phyloP scores from a whole-genome alignment of 2,797 vertebrate genomes.

The Intellagama lesueurii region DNA sequence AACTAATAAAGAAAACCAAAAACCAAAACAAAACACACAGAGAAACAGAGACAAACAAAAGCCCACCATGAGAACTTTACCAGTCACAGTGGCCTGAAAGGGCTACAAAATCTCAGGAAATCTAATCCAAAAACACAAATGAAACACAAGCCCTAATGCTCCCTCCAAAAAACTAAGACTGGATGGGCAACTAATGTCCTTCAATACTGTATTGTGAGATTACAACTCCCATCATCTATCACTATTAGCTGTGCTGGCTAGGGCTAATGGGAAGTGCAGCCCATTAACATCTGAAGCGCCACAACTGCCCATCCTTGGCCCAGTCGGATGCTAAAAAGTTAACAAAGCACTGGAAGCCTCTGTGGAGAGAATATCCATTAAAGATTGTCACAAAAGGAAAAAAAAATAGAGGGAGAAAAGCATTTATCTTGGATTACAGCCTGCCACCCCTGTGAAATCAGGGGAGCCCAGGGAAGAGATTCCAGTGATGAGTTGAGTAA shows the following conservation, averaged over 20 bases:
- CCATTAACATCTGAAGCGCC: neutral
- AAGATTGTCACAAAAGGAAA: no score
- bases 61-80: neutral
- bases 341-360: no score
- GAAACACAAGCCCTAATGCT: neutral
- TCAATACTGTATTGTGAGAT: neutral
- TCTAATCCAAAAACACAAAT: neutral
- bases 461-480: neutral
- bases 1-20: neutral
- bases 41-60: no score
- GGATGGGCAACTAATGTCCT: neutral
- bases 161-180: neutral
- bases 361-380: neutral
- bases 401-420: neutral
- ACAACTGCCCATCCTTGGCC: neutral
- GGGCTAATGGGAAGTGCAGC: neutral
- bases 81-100: neutral
- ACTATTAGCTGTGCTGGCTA: neutral
- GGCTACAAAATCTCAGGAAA: neutral
- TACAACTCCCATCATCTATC: neutral
- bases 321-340: no score
- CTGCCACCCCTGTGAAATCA: neutral
- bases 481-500: neutral
- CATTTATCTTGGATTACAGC: neutral
- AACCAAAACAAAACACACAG: neutral